Conservation (phyloP, 2,888 invertebrate species). For the Hydriomena furcata region DNA sequence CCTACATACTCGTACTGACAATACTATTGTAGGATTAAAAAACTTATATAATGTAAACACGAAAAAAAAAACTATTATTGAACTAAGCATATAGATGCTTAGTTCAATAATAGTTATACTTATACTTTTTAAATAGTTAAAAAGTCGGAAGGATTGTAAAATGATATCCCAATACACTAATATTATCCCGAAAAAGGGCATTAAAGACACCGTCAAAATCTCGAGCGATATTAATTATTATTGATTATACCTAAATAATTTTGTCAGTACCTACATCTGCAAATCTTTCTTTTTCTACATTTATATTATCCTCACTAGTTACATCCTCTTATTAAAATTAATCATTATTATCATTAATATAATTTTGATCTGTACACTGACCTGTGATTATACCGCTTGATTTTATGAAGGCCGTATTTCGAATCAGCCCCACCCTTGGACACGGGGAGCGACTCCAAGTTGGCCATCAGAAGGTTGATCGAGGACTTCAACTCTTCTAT, state of each 20-base stretch:
- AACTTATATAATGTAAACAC: too few species aligned
- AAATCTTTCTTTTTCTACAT: too few species aligned
- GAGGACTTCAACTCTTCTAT: conserved; percentile 99
- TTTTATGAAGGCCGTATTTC: conserved; percentile 98
- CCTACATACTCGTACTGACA: background rate
- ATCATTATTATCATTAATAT: background rate
- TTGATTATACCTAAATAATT: background rate
- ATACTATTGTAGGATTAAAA: background rate
- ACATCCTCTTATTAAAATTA: too few species aligned
- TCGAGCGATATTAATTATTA: too few species aligned
- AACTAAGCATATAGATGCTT: too few species aligned
- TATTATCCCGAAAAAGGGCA: background rate
- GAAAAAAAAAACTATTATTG: too few species aligned
- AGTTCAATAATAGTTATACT: too few species aligned
- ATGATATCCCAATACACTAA: too few species aligned
- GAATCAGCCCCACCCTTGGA: conserved; percentile 99
- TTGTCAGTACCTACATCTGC: conserved; percentile 8
- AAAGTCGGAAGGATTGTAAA: too few species aligned
- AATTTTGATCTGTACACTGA: conserved; percentile 70
- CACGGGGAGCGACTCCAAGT: conserved; percentile 99
- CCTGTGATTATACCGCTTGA: conserved; percentile 99
- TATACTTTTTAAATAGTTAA: too few species aligned
- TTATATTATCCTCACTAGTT: too few species aligned
- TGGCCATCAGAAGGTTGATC: conserved; percentile 99
- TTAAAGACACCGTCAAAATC: background rate